Percentiles rank a stretch among this genome's conserved stretches.
Evolutionary conservation across 2,797 vertebrate genomes (phyloP).

Genomic region (Semaprochilodus insignis): DNA sequence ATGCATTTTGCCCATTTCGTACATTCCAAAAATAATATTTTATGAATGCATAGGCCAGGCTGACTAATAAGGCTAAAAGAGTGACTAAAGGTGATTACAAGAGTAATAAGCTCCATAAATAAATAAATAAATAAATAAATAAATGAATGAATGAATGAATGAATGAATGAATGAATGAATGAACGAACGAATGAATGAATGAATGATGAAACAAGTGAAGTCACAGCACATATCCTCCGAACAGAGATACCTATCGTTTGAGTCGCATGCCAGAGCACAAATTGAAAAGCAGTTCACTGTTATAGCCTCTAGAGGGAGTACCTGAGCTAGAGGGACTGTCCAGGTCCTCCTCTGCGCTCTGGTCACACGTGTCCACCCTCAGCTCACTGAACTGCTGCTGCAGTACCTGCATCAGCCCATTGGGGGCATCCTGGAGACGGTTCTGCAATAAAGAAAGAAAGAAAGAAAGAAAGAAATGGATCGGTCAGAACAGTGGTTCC

Average conservation of each 20-base stretch:
- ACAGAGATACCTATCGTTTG: background rate
- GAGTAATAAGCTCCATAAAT: background rate
- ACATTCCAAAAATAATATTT: too few relatives aligned
- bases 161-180: too few relatives aligned
- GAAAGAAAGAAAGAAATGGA: background rate
- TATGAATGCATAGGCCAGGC: too few relatives aligned
- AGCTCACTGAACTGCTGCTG: slow-evolving; percentile 88
- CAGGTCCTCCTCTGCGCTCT: slow-evolving; percentile 63
- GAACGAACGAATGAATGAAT: too few relatives aligned
- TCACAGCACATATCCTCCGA: background rate
- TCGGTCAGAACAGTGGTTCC: background rate
- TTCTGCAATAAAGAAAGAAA: slow-evolving; percentile 69
- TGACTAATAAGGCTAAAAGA: background rate
- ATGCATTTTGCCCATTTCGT: too few relatives aligned
- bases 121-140: too few relatives aligned
- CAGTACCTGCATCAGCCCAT: slow-evolving; percentile 84
- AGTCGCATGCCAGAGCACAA: background rate
- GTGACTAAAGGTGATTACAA: background rate
- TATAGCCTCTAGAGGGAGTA: slow-evolving; percentile 58
- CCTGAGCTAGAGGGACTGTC: slow-evolving; percentile 83
- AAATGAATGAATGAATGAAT: too few relatives aligned
- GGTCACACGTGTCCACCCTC: slow-evolving; percentile 71
- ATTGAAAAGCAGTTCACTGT: background rate
- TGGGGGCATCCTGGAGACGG: slow-evolving; percentile 78
- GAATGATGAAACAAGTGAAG: background rate